phyloP scores from a whole-genome alignment of 2,888 invertebrate species.

The Ganaspis brasiliensis region DNA sequence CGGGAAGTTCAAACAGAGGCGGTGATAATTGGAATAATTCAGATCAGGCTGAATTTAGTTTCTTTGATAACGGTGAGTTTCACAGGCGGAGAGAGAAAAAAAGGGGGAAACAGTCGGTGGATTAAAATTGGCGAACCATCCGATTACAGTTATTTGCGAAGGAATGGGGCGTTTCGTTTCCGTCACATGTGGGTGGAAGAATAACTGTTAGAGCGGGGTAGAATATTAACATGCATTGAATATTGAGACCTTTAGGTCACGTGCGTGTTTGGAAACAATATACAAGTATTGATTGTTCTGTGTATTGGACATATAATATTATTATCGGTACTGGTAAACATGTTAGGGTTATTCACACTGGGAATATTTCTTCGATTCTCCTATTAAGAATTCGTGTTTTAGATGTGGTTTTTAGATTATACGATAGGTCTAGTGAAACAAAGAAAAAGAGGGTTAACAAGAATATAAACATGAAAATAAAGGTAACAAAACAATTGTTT shows the following conservation, averaged over 20 bases:
- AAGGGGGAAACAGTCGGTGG: slow-evolving; percentile 48
- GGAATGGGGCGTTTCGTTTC: slow-evolving; percentile 54
- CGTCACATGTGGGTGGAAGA: slow-evolving; percentile 44
- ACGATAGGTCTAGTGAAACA: too few relatives aligned
- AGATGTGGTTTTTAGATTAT: too few relatives aligned
- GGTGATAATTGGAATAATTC: slow-evolving; percentile 10
- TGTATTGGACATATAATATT: too few relatives aligned
- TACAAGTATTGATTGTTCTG: too few relatives aligned
- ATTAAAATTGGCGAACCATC: slow-evolving; percentile 53
- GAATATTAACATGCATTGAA: background rate
- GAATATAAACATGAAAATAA: too few relatives aligned
- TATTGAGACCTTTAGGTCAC: background rate
- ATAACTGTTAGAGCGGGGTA: background rate
- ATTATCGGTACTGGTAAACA: too few relatives aligned
- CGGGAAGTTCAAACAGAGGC: background rate
- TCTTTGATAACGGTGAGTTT: slow-evolving; percentile 7
- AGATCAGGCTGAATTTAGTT: background rate
- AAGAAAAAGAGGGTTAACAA: too few relatives aligned
- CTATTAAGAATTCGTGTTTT: too few relatives aligned
- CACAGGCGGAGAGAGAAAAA: background rate
- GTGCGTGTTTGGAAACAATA: background rate
- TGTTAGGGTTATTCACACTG: too few relatives aligned
- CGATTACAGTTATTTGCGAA: slow-evolving; percentile 58
- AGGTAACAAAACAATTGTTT: too few relatives aligned
- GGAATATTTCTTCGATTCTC: too few relatives aligned